phyloP scores from a whole-genome alignment of 2,113 vertebrate genomes.

The Corythoichthys intestinalis region DNA sequence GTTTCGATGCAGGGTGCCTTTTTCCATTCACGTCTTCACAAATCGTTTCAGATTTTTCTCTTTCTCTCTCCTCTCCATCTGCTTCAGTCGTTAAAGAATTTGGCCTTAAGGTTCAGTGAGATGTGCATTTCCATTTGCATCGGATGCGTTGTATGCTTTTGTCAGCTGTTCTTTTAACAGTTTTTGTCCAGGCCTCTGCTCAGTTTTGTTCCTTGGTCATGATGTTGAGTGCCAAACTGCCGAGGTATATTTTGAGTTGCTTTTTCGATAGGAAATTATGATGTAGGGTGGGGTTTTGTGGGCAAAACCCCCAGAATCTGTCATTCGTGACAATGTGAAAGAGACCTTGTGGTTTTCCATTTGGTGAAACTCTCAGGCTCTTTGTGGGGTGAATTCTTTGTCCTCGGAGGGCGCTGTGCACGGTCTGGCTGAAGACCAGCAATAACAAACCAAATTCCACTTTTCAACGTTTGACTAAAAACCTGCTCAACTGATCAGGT shows the following conservation, averaged over 20 bases:
- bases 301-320: constrained; percentile 24
- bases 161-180: constrained; percentile 20
- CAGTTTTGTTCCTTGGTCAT: constrained; percentile 23
- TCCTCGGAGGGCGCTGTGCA: constrained; percentile 62
- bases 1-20: constrained; percentile 1
- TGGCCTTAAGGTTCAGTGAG: constrained; percentile 34
- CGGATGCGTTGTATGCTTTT: constrained; percentile 22
- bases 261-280: constrained; percentile 10
- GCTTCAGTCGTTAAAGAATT: constrained; percentile 38
- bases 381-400: constrained; percentile 31
- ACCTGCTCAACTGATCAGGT: neutral
- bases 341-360: constrained; percentile 39
- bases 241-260: constrained; percentile 22
- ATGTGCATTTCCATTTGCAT: constrained; percentile 39
- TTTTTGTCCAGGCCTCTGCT: constrained; percentile 33
- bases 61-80: constrained; percentile 32
- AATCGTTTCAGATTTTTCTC: constrained; percentile 35
- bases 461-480: constrained; percentile 24
- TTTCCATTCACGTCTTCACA: constrained; percentile 25
- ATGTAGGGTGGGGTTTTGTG: constrained; percentile 18
- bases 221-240: constrained; percentile 19
- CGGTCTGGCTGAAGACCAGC: constrained; percentile 58
- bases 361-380: constrained; percentile 26
- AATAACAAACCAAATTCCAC: constrained; percentile 49
- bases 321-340: constrained; percentile 40